Base-by-base conservation (phyloP, 2,113 vertebrate species). In the Mirounga angustirostris region DNA sequence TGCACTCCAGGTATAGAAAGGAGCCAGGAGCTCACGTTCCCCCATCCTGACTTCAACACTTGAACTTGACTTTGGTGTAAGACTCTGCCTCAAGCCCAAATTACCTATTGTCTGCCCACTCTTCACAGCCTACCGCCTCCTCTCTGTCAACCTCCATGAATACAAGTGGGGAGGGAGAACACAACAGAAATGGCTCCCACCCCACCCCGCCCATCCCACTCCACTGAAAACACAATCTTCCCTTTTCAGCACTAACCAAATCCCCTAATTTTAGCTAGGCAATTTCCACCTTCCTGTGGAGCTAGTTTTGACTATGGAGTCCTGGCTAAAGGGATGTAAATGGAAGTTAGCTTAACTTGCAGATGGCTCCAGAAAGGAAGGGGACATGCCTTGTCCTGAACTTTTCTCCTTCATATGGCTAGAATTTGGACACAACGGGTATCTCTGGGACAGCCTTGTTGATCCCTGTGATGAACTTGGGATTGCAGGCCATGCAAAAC, bases 1-100 rank as follows among this genome's bases (percentile, higher is more conserved):
- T 0, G 0, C 91, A 95, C 73, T 89, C 40, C 0, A 4, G 91
- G 92, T 84, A 95, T 58, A 43, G 88, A 97, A 97, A 97, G 78
- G 78, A 97, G 91, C 67, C 13, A 91, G 2, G 33, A 92, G 83
- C 94, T 84, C 95, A n/a, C 0, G 0, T 33, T 95, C 21, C 5
- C 65, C 73, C 11, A 33, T 4, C 15, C 59, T 43, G 33, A 84
- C 11, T 52, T 96, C 21, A 24, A 30, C 8, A 16, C 5, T 56
- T 73, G 83, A 82, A 26, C 22, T 87, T 80, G n/a, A 79, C 43
- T 54, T 24, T 59, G 58, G 2, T 19, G 36, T 1, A 9, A 89
- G 74, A 58, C 16, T 19, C 11, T 61, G 24, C 10, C 46, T 71
- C 80, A 12, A 52, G 18, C 8, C 7, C 24, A 78, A n/a, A 18